phyloP scores from a whole-genome alignment of 2,797 vertebrate genomes.

The Melanotaenia trifasciata region DNA sequence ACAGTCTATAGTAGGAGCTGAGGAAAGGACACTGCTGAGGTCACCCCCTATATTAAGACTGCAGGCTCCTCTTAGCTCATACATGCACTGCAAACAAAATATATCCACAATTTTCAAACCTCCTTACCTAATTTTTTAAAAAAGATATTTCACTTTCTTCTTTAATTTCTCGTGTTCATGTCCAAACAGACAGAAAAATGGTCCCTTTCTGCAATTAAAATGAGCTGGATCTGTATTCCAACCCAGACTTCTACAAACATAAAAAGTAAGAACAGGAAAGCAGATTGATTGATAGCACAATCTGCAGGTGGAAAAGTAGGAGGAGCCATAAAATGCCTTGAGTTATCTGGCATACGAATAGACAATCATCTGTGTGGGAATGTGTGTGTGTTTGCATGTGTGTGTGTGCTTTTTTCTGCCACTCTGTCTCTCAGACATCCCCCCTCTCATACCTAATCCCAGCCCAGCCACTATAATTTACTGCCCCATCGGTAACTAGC shows the following conservation, averaged over 20 bases:
- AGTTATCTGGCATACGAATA: constrained; percentile 68
- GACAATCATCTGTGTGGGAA: constrained; percentile 64
- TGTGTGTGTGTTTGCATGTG: constrained; percentile 22
- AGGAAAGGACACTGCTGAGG: constrained; percentile 81
- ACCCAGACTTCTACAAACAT: constrained; percentile 43
- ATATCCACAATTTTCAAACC: constrained; percentile 1
- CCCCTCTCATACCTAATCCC: constrained; percentile 72
- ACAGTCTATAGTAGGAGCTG: constrained; percentile 74
- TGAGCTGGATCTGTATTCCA: constrained; percentile 12
- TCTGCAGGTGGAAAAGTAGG: constrained; percentile 66
- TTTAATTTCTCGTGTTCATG: neutral
- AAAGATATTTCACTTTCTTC: neutral
- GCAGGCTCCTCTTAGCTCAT: constrained; percentile 66
- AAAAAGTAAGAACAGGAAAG: constrained; percentile 52
- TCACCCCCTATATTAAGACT: constrained; percentile 82
- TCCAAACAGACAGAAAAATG: constrained; percentile 9
- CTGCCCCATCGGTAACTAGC: constrained; percentile 75
- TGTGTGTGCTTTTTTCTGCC: constrained; percentile 20
- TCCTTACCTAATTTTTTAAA: neutral
- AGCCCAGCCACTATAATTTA: constrained; percentile 76
- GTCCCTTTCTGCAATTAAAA: constrained; percentile 9
- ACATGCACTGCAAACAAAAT: constrained; percentile 47
- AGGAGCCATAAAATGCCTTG: constrained; percentile 61
- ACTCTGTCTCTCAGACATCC: constrained; percentile 55
- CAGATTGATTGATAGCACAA: constrained; percentile 73